phyloP scores from a whole-genome alignment of 2,113 vertebrate genomes.

The Ictalurus furcatus region DNA sequence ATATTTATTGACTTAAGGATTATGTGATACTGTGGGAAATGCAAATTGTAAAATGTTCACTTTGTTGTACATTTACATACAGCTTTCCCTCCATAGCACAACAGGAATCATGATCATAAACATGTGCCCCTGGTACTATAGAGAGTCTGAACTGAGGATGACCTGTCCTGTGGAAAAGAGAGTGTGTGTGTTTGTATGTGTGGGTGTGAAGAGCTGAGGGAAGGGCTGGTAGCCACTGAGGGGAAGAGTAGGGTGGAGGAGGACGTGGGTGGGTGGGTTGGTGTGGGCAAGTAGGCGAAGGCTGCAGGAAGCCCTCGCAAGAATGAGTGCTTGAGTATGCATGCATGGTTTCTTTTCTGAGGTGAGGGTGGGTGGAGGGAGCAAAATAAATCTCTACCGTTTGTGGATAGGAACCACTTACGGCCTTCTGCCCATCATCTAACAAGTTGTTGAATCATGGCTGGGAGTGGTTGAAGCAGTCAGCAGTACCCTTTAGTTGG shows the following conservation, averaged over 20 bases:
- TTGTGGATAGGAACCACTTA: conserved; percentile 38
- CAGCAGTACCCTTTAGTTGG: background rate
- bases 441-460: conserved; percentile 36
- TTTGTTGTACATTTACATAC: background rate
- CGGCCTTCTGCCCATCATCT: conserved; percentile 31
- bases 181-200: conserved; percentile 33
- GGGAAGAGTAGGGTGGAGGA: conserved; percentile 47
- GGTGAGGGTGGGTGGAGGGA: conserved; percentile 21
- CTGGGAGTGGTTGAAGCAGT: conserved; percentile 31
- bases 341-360: conserved; percentile 44
- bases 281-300: conserved; percentile 45
- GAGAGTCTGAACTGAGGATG: conserved; percentile 39
- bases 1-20: background rate
- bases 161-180: conserved; percentile 42
- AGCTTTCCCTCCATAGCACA: background rate
- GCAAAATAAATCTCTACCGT: conserved; percentile 37
- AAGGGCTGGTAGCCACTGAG: conserved; percentile 48
- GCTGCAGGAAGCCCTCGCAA: conserved; percentile 43
- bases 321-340: conserved; percentile 39
- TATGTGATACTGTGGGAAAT: conserved; percentile 4
- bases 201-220: conserved; percentile 35
- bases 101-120: conserved; percentile 21
- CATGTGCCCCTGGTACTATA: conserved; percentile 39
- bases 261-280: conserved; percentile 44
- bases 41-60: background rate